These are phyloP conservation scores for Papilio demoleus DNA, from an alignment of 2,888 invertebrate species.

Conservation along the genomic window DNA sequence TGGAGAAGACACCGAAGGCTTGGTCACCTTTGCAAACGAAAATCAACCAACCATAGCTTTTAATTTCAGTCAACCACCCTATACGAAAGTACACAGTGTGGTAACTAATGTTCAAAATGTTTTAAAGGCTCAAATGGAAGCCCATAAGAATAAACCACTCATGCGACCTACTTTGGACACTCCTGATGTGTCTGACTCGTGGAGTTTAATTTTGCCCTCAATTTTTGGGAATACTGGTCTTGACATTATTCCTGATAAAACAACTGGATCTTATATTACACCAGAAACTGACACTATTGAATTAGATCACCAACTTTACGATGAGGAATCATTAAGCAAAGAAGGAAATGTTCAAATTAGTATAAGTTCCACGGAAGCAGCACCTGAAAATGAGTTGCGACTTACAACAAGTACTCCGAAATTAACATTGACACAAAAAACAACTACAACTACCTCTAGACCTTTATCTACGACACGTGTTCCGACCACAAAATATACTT, in stretches of 20 bases:
- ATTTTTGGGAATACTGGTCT: conserved; percentile 89
- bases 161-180: conserved; percentile 84
- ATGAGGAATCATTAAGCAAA: conserved; percentile 63
- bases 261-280: conserved; percentile 64
- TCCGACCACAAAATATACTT: conserved; percentile 36
- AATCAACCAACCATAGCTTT: conserved; percentile 75
- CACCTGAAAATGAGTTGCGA: conserved; percentile 40
- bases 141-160: conserved; percentile 79
- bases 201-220: conserved; percentile 92
- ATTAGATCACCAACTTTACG: conserved; percentile 54
- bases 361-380: conserved; percentile 52
- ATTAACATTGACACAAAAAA: conserved; percentile 27
- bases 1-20: conserved; percentile 87
- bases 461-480: conserved; percentile 44
- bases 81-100: conserved; percentile 89
- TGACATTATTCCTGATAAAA: conserved; percentile 83
- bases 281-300: conserved; percentile 77
- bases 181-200: conserved; percentile 89
- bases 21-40: conserved; percentile 79
- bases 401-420: conserved; percentile 24
- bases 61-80: conserved; percentile 82
- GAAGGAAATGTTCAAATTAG: conserved; percentile 60
- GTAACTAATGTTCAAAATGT: conserved; percentile 93
- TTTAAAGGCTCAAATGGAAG: conserved; percentile 89
- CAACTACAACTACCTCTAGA: conserved; percentile 34